phyloP scores from a whole-genome alignment of 2,797 vertebrate species.

The Cryptoprocta ferox region DNA sequence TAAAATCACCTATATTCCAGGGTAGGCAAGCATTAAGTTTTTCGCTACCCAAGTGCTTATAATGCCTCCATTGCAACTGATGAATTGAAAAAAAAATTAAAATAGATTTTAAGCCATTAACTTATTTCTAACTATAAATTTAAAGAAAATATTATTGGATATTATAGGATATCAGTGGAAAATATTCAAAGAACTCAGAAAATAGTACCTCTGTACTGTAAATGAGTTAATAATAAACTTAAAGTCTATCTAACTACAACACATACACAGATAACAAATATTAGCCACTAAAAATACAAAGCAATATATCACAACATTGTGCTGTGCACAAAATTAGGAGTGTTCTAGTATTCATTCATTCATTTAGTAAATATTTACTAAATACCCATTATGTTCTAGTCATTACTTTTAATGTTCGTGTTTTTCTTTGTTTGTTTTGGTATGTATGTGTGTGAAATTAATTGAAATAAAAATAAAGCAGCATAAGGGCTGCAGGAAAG shows the following conservation, averaged over 20 bases:
- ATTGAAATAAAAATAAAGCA: not conserved
- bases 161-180: not conserved
- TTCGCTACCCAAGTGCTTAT: not conserved
- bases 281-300: not conserved
- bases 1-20: not conserved
- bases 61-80: not conserved
- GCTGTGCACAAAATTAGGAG: not conserved
- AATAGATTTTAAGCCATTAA: not conserved
- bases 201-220: not conserved
- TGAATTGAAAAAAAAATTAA: not conserved
- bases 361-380: not conserved
- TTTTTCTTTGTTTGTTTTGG: not conserved
- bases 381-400: not conserved
- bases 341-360: not conserved
- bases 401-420: not conserved
- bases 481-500: not conserved
- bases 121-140: not conserved
- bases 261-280: not conserved
- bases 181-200: not conserved
- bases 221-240: conserved; percentile 7
- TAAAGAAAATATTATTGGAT: not conserved
- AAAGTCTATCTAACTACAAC: not conserved
- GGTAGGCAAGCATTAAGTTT: not conserved
- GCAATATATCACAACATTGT: not conserved
- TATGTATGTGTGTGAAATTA: not conserved